These are phyloP conservation scores for Notarius quadriscutis DNA, from an alignment of 2,113 vertebrate genomes.

Conservation along the genomic window DNA sequence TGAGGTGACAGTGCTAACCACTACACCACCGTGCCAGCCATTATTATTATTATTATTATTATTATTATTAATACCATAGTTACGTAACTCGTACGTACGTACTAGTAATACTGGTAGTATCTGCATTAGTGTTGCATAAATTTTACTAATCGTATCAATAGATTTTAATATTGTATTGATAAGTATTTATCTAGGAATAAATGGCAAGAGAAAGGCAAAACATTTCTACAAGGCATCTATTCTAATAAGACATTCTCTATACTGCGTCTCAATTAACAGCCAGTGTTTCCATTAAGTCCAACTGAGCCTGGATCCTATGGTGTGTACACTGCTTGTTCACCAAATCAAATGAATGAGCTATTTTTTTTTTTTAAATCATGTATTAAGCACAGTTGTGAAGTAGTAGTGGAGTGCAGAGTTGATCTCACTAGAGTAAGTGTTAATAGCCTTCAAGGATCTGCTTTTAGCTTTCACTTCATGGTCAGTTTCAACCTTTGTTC, in stretches of 20 bases:
- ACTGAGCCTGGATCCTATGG: not conserved
- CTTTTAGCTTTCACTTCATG: not conserved
- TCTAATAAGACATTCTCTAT: not conserved
- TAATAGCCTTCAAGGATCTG: conserved; percentile 12
- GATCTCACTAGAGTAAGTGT: conserved; percentile 8
- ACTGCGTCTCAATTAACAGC: not conserved
- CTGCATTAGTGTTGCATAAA: not conserved
- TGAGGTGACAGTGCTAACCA: too few species aligned
- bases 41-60: too few species aligned
- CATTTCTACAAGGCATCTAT: not conserved
- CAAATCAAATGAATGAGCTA: conserved; percentile 7
- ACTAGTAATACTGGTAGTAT: not conserved
- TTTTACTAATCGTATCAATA: not conserved
- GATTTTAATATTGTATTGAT: not conserved
- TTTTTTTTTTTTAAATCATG: not conserved
- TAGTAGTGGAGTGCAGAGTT: not conserved
- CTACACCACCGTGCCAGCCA: too few species aligned
- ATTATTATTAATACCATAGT: too few species aligned
- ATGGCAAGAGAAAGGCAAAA: too few species aligned
- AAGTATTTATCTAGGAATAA: not conserved
- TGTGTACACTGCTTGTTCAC: not conserved
- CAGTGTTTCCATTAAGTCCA: conserved; percentile 8
- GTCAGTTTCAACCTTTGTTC: not conserved
- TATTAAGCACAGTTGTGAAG: conserved; percentile 9
- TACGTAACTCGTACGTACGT: too few species aligned